Percentiles rank a stretch among this genome's conserved stretches.
These are phyloP conservation scores for Acleris sparsana DNA, from an alignment of 2,888 invertebrate species.

Conservation along the genomic window DNA sequence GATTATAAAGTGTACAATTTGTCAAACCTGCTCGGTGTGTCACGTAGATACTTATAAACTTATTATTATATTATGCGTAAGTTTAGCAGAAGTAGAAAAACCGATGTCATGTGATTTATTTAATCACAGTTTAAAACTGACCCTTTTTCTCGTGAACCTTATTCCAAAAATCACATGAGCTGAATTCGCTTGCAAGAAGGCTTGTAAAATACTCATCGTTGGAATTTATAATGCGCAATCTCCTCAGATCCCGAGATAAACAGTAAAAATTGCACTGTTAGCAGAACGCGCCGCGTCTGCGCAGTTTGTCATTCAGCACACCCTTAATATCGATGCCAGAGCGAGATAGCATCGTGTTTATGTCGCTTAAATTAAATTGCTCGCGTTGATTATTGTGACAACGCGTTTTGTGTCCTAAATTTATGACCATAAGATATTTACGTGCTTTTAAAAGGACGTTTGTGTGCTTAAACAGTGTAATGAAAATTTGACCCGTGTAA, in stretches of 20 bases:
- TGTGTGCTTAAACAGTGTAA: constrained; percentile 41
- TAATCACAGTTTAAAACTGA: constrained; percentile 46
- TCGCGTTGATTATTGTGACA: constrained; percentile 77
- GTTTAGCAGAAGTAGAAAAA: not conserved
- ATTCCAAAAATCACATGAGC: constrained; percentile 60
- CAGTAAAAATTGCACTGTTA: constrained; percentile 73
- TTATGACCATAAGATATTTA: constrained; percentile 51
- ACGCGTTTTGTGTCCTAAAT: constrained; percentile 70
- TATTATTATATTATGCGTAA: not conserved
- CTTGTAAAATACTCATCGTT: constrained; percentile 63
- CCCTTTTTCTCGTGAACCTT: constrained; percentile 51
- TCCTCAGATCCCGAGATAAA: constrained; percentile 68
- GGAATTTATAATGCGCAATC: constrained; percentile 69
- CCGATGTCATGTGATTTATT: constrained; percentile 48
- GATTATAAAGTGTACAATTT: too few species aligned
- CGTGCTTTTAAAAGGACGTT: constrained; percentile 38
- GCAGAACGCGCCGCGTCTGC: constrained; percentile 65
- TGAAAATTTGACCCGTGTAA: constrained; percentile 45
- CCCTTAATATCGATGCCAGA: constrained; percentile 78
- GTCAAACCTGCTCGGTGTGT: too few species aligned
- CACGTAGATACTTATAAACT: not conserved
- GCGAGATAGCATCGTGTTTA: constrained; percentile 77
- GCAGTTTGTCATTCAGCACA: constrained; percentile 80
- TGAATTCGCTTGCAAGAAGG: constrained; percentile 56
- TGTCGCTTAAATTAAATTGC: constrained; percentile 80